Base-by-base conservation (phyloP, 1,140 invertebrate species). In the Bacillus rossius region DNA sequence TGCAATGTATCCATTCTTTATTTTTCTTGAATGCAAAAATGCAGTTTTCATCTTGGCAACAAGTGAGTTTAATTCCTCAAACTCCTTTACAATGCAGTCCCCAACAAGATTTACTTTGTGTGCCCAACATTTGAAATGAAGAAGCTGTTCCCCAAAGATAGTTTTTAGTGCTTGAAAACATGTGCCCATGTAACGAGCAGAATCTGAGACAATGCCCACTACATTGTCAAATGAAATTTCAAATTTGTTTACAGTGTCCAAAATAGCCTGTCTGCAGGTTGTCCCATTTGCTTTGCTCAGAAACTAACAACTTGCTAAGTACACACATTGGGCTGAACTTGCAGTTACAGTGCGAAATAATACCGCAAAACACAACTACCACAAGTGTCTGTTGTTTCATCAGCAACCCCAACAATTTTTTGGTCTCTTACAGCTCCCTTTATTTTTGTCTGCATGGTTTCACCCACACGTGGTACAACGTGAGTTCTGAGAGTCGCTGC, bases 351-450 rank as follows among this genome's bases (percentile, higher is more conserved):
- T 40, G 16, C 51, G 25, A 8, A 34, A 23, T 29, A 53, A 20
- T 29, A 53, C 51, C 5, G 51, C 13, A 38, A 53, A 19, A 53
- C 51, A 38, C 22, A 23, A 2, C 51, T 53, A 29, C 51, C 51
- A 20, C 37, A 29, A 23, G 1, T 53, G 51, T 53, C 51, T 34
- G 51, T 53, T 19, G 48, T 50, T 50, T 50, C 51, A 53, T 53
- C 51, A 53, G 43, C 43, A 5, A 45, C 43, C 23, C 5, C 23
- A 20, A 45, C 43, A 20, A 45, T 45, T 45, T 45, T 45, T 45
- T 34, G 4, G 10, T 34, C 29, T 10, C 29, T 34, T 10, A 34
- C 29, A 4, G 29, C 29, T 34, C 10, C 29, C 10, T 34, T 34
- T 7, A 34, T 34, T 4, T 34, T 10, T 34, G 4, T 10, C 29